Conservation (phyloP, 2,113 vertebrate genomes). For the Elanus axillaris region DNA sequence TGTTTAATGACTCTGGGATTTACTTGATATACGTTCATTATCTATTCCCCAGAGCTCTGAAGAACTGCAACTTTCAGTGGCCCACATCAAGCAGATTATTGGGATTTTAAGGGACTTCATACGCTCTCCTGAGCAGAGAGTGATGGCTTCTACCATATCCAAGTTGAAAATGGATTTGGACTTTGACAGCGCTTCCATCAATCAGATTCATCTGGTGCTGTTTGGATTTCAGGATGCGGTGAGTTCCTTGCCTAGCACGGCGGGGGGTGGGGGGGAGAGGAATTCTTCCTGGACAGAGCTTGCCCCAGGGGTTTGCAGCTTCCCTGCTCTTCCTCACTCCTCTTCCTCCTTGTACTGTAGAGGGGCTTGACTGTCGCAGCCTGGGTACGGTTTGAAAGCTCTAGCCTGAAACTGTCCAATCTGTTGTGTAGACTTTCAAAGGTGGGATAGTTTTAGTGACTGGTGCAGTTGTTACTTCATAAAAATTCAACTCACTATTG, state of each 20-base stretch:
- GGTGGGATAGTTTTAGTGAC: not conserved
- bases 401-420: not conserved
- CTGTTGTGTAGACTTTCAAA: not conserved
- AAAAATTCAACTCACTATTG: not conserved
- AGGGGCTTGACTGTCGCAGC: not conserved
- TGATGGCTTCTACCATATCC: constrained; percentile 91
- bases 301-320: not conserved
- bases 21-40: not conserved
- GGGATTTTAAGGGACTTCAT: constrained; percentile 93
- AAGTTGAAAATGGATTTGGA: constrained; percentile 91
- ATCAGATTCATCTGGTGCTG: constrained; percentile 90
- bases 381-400: not conserved
- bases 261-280: not conserved
- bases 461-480: not conserved
- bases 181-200: constrained; percentile 91
- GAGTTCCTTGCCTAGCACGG: constrained; percentile 26
- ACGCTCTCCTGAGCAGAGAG: constrained; percentile 86
- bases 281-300: not conserved
- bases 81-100: constrained; percentile 93
- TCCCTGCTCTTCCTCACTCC: not conserved
- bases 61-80: constrained; percentile 83
- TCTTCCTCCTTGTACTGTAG: not conserved
- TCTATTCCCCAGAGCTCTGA: constrained; percentile 80
- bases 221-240: constrained; percentile 96
- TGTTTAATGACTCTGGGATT: not conserved